Evolutionary conservation across 2,888 invertebrate species (phyloP), one percentile per base, ranked within the genome.

Genomic region (Dasypolia templi): DNA sequence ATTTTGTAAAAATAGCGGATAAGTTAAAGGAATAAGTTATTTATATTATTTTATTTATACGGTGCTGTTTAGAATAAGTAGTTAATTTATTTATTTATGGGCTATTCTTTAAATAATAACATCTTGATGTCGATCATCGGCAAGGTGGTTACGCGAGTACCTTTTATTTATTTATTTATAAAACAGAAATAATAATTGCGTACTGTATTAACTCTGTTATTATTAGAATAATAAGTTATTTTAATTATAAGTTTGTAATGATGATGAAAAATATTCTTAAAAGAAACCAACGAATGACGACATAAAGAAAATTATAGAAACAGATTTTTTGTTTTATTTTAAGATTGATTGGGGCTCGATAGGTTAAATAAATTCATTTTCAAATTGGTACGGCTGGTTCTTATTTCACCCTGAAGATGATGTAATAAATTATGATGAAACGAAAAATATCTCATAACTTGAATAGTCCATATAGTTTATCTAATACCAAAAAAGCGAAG

Each of bases 91-190:
- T 86, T 86, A 87, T 86, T 83, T 87, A 85, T 87, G 83, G 83
- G 85, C 79, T 85, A 80, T 88, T 85, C 85, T 83, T 79, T 82
- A 46, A 72, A 86, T 77, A 87, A 79, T 88, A 86, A 89, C 84
- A 88, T 89, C 89, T 90, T 79, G 73, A 74, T 72, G 89, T 91
- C 89, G 88, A 61, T 79, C 85, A 84, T 82, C 85, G 90, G 90
- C 93, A 89, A 91, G 95, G 94, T 95, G 95, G 95, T 96, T 95
- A 94, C 95, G 94, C 94, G 94, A 94, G 96, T 96, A 96, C 96
- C 96, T 96, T 95, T 94, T 91, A 90, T 90, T 91, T 89, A 88
- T 88, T 88, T 87, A 86, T 89, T 85, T 89, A 87, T 91, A 32
- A 83, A 89, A 85, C 69, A 75, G 61, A 87, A 86, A 88, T 90